These are phyloP conservation scores for Caenorhabditis virilis DNA, from an alignment of 2,888 invertebrate genomes.

Conservation along the genomic window DNA sequence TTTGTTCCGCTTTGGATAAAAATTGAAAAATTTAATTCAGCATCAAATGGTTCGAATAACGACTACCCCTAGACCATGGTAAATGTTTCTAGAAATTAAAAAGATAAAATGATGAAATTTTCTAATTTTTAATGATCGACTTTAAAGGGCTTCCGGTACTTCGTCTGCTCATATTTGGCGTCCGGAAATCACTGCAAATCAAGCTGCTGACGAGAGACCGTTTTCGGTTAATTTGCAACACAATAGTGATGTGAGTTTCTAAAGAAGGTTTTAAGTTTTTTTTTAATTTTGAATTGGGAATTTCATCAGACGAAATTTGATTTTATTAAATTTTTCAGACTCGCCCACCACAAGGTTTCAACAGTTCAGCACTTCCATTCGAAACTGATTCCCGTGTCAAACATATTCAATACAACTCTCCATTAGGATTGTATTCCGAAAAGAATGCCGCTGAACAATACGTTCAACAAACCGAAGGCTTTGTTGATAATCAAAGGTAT, in stretches of 20 bases:
- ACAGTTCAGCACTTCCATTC: slow-evolving; percentile 51
- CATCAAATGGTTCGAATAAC: slow-evolving; percentile 50
- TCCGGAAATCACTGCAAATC: slow-evolving; percentile 52
- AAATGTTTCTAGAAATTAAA: slow-evolving; percentile 1
- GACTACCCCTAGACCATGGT: slow-evolving; percentile 53
- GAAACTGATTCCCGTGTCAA: slow-evolving; percentile 54
- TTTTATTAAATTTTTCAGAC: slow-evolving; percentile 23
- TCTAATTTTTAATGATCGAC: neutral
- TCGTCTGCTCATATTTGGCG: slow-evolving; percentile 51
- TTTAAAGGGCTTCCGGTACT: slow-evolving; percentile 35
- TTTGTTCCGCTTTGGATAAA: too few relatives aligned
- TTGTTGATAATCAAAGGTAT: slow-evolving; percentile 52
- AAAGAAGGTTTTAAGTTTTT: neutral
- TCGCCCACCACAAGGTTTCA: slow-evolving; percentile 52
- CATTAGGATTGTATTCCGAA: slow-evolving; percentile 54
- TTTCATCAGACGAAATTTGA: neutral
- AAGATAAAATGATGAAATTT: neutral
- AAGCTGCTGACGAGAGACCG: slow-evolving; percentile 37
- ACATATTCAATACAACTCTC: slow-evolving; percentile 51
- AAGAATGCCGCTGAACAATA: slow-evolving; percentile 62
- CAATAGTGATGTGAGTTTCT: slow-evolving; percentile 34
- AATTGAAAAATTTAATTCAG: slow-evolving; percentile 1
- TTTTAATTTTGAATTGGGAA: neutral
- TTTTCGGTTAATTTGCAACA: slow-evolving; percentile 46
- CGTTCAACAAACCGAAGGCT: slow-evolving; percentile 58